phyloP scores from a whole-genome alignment of 2,888 invertebrate genomes.

The Frankliniella intonsa region DNA sequence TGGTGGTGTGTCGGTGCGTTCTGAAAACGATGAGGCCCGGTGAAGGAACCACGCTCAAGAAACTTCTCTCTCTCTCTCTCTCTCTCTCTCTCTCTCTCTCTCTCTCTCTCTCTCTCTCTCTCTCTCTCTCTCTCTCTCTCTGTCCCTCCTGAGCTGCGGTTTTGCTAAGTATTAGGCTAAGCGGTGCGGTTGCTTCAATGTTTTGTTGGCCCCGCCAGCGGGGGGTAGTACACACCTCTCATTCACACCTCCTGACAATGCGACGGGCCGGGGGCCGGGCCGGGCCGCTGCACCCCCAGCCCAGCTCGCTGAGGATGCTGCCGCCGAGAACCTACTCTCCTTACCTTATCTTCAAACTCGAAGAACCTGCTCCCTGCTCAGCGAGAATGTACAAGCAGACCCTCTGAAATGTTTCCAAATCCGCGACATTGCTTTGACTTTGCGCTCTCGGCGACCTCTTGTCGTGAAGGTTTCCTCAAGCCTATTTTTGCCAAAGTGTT shows the following conservation, averaged over 20 bases:
- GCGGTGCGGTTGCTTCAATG: neutral
- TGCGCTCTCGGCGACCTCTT: too few species aligned
- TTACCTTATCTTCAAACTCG: too few species aligned
- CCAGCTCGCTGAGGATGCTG: too few species aligned
- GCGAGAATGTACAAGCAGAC: too few species aligned
- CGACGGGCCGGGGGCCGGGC: neutral
- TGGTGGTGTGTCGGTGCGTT: neutral
- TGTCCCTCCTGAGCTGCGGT: neutral
- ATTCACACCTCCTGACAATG: neutral
- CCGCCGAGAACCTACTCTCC: too few species aligned
- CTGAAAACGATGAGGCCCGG: neutral
- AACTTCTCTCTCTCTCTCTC: too few species aligned
- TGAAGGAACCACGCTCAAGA: too few species aligned
- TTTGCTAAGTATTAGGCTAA: slow-evolving; percentile 17
- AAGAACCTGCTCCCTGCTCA: too few species aligned
- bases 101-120: slow-evolving; percentile 1
- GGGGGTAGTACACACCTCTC: neutral
- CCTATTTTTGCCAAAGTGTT: too few species aligned
- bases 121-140: neutral
- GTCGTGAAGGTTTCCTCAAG: too few species aligned
- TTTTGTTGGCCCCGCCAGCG: neutral
- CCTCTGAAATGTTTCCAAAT: too few species aligned
- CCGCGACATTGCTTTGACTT: too few species aligned
- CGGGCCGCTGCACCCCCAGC: neutral
- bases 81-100: neutral